phyloP scores from a whole-genome alignment of 2,888 invertebrate genomes.

The Agonum fuliginosum region DNA sequence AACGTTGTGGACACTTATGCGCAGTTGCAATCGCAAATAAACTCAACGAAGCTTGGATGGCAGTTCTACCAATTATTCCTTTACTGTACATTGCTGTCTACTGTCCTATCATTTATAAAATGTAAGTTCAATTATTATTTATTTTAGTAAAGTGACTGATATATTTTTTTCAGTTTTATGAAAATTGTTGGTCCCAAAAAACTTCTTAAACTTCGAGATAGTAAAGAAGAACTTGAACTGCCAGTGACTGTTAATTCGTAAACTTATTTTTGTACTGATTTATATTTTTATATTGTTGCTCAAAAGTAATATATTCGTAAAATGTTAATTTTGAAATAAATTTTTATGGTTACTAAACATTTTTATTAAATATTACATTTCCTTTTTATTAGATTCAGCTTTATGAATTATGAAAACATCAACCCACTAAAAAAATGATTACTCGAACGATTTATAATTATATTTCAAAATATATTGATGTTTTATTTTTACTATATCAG shows the following conservation, averaged over 20 bases:
- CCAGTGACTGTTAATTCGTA: background rate
- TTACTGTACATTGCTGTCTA: conserved; percentile 77
- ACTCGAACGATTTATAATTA: no score
- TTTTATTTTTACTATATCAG: background rate
- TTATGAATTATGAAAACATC: no score
- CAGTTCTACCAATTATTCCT: conserved; percentile 78
- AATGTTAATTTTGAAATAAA: no score
- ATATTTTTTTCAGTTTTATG: conserved; percentile 70
- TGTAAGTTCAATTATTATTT: conserved; percentile 69
- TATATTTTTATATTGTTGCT: no score
- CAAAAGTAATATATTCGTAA: no score
- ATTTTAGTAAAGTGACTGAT: conserved; percentile 60
- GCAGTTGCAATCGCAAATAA: conserved; percentile 78
- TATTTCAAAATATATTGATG: background rate
- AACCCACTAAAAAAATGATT: no score
- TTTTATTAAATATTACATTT: no score
- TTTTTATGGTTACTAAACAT: no score
- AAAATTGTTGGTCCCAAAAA: conserved; percentile 70
- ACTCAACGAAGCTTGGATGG: conserved; percentile 82
- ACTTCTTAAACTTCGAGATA: conserved; percentile 72
- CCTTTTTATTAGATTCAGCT: no score
- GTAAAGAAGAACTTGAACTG: conserved; percentile 64
- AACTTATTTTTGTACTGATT: no score
- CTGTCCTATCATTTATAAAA: conserved; percentile 74
- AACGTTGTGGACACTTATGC: conserved; percentile 77